Evolutionary conservation across 2,888 invertebrate species (phyloP).

Genomic region (Drosophila leonis): DNA sequence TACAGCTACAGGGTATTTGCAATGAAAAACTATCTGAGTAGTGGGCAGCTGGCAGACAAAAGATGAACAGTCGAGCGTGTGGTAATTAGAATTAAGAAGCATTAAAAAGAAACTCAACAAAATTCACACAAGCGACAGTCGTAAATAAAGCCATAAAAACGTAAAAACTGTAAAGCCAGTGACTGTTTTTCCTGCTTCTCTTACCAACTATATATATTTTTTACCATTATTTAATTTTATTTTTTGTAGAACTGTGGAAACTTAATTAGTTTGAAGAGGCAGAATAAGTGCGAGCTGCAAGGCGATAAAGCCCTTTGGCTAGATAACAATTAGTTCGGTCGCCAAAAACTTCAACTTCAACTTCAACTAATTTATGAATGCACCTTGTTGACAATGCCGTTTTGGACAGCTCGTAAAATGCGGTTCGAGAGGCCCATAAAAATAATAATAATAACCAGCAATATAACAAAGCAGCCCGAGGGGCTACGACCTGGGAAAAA

Average conservation of each 20-base stretch:
- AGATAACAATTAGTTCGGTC: conserved; percentile 73
- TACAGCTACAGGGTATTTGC: conserved; percentile 32
- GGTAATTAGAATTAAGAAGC: conserved; percentile 79
- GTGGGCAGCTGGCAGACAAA: conserved; percentile 51
- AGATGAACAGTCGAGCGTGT: conserved; percentile 69
- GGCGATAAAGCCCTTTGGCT: conserved; percentile 55
- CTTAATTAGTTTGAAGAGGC: conserved; percentile 70
- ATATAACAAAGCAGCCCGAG: conserved; percentile 27
- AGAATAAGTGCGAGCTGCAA: conserved; percentile 38
- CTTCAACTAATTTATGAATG: conserved; percentile 67
- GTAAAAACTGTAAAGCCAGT: conserved; percentile 69
- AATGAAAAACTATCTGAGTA: conserved; percentile 26
- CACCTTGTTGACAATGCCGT: conserved; percentile 72
- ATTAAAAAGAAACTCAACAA: conserved; percentile 70
- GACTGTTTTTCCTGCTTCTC: conserved; percentile 37
- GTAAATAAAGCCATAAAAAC: conserved; percentile 76
- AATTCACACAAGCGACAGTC: conserved; percentile 71
- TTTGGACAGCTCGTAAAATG: conserved; percentile 71
- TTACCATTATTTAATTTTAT: conserved; percentile 1
- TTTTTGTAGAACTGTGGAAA: conserved; percentile 62
- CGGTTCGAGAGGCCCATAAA: conserved; percentile 42
- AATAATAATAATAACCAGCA: conserved; percentile 39
- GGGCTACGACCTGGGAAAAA: conserved; percentile 17
- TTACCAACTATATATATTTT: neutral
- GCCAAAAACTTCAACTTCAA: conserved; percentile 41